Evolutionary conservation across 2,888 invertebrate genomes (phyloP).

Genomic region (Cheilosia vernalis): DNA sequence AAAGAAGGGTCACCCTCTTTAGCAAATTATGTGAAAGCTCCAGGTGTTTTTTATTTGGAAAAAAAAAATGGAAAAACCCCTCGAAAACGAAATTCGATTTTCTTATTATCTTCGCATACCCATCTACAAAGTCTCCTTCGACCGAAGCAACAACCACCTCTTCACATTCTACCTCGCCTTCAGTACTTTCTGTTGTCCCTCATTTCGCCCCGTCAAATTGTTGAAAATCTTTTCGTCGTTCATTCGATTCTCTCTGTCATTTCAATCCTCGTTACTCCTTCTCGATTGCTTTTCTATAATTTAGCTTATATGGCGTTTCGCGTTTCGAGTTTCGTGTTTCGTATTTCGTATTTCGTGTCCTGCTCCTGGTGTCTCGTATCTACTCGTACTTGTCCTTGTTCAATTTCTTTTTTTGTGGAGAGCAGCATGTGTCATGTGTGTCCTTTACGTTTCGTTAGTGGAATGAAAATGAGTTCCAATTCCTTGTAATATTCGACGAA

Average conservation of each 20-base stretch:
- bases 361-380: too few relatives aligned
- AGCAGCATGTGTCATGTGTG: conserved; percentile 48
- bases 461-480: conserved; percentile 35
- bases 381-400: conserved; percentile 2
- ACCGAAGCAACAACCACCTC: neutral
- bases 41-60: conserved; percentile 69
- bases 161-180: neutral
- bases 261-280: neutral
- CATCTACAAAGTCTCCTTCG: conserved; percentile 52
- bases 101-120: conserved; percentile 63
- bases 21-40: conserved; percentile 68
- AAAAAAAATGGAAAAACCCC: conserved; percentile 47
- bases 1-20: conserved; percentile 58
- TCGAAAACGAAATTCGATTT: conserved; percentile 69
- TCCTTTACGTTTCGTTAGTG: conserved; percentile 28
- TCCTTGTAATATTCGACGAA: conserved; percentile 58
- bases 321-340: neutral
- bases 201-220: conserved; percentile 60
- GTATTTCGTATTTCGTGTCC: neutral
- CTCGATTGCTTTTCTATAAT: conserved; percentile 52
- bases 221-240: conserved; percentile 71
- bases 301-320: conserved; percentile 43
- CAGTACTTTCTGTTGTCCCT: neutral
- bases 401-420: neutral
- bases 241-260: conserved; percentile 62